A percentile compares a stretch with the other conserved stretches of the same genome.
Evolutionary conservation across 2,888 invertebrate species (phyloP).

Genomic region (Lordiphosa fenestrarum): DNA sequence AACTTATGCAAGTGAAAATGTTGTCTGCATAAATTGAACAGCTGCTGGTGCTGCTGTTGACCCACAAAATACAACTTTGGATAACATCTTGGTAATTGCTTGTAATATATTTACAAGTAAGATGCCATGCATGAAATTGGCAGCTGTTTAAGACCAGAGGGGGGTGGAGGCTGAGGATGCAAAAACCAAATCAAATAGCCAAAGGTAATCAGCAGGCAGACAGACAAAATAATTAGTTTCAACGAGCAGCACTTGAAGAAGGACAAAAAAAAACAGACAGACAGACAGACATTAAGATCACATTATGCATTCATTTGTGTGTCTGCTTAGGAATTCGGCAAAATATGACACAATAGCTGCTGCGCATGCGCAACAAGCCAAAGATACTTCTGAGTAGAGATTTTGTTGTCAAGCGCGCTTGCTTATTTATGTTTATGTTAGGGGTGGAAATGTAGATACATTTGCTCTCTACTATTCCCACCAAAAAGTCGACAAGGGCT

Average conservation of each 20-base stretch:
- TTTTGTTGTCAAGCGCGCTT: conserved; percentile 42
- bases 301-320: conserved; percentile 63
- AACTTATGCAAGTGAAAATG: conserved; percentile 18
- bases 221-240: conserved; percentile 58
- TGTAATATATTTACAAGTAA: conserved; percentile 34
- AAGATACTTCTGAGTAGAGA: conserved; percentile 1
- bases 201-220: conserved; percentile 59
- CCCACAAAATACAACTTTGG: conserved; percentile 37
- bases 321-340: conserved; percentile 35
- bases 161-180: conserved; percentile 12
- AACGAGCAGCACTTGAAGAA: conserved; percentile 52
- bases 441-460: conserved; percentile 43
- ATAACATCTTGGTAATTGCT: conserved; percentile 60
- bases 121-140: conserved; percentile 51
- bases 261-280: conserved; percentile 23
- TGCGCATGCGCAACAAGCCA: conserved; percentile 19
- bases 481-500: conserved; percentile 16
- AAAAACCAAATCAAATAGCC: conserved; percentile 45
- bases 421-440: conserved; percentile 40
- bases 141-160: conserved; percentile 49
- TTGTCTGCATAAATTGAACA: conserved; percentile 20
- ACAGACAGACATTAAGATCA: conserved; percentile 47
- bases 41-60: conserved; percentile 33
- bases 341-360: background rate
- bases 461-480: conserved; percentile 26